phyloP scores from a whole-genome alignment of 2,113 vertebrate species.

The Etheostoma spectabile region DNA sequence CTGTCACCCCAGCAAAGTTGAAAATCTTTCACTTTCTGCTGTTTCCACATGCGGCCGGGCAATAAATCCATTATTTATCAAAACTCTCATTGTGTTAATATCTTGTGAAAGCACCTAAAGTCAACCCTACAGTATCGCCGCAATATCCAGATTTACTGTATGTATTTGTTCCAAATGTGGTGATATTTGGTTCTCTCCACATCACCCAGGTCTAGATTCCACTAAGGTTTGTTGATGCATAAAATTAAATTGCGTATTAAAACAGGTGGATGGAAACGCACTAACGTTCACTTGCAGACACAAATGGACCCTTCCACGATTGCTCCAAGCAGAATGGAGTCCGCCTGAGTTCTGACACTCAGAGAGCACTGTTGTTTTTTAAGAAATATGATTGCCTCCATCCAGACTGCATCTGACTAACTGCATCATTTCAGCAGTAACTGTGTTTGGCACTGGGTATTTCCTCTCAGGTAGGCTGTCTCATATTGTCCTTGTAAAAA shows the following conservation, averaged over 20 bases:
- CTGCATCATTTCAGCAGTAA: neutral
- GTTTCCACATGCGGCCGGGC: too few relatives aligned
- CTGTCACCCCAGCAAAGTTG: neutral
- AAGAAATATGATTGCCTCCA: neutral
- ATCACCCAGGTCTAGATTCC: too few relatives aligned
- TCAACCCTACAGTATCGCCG: too few relatives aligned
- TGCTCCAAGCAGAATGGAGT: neutral
- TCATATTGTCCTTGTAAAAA: too few relatives aligned
- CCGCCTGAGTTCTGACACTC: neutral
- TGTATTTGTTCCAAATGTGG: too few relatives aligned
- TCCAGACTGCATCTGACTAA: neutral
- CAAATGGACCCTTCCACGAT: neutral
- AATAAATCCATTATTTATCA: too few relatives aligned
- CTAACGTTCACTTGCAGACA: neutral
- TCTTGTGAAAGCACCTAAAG: too few relatives aligned
- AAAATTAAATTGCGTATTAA: neutral
- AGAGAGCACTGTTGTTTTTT: too few relatives aligned
- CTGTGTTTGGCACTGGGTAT: neutral
- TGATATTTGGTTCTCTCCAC: too few relatives aligned
- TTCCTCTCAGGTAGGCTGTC: neutral
- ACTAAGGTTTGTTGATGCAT: too few relatives aligned
- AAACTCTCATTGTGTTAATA: too few relatives aligned
- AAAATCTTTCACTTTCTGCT: neutral
- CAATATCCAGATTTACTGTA: too few relatives aligned
- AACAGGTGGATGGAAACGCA: neutral